Conservation (phyloP, 2,888 invertebrate genomes). For the Lasioglossum oenotherae region DNA sequence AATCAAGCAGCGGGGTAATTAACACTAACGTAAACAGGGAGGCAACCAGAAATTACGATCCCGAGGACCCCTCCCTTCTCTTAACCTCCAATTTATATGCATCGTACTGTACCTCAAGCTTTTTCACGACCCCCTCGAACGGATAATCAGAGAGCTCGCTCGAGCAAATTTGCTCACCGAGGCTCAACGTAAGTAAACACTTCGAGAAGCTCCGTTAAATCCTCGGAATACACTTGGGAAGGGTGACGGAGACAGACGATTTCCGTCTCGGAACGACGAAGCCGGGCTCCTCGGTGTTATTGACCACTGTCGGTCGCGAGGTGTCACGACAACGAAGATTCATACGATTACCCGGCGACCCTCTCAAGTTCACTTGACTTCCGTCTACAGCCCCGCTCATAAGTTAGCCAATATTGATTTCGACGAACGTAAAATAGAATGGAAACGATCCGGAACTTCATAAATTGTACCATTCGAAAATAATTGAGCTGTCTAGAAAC, state of each 20-base stretch:
- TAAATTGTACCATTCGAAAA: neutral
- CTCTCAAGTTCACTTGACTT: neutral
- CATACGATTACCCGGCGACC: constrained; percentile 29
- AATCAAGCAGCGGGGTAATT: constrained; percentile 37
- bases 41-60: constrained; percentile 38
- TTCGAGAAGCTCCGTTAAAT: constrained; percentile 67
- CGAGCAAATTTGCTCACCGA: constrained; percentile 67
- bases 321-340: constrained; percentile 46
- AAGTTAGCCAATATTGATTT: neutral
- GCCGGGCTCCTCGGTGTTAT: constrained; percentile 33
- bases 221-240: constrained; percentile 68
- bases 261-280: constrained; percentile 36
- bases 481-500: neutral
- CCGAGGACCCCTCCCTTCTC: constrained; percentile 20
- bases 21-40: constrained; percentile 30
- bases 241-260: constrained; percentile 56
- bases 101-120: constrained; percentile 54
- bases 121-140: constrained; percentile 62
- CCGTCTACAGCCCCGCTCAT: neutral
- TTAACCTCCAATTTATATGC: constrained; percentile 70
- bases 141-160: constrained; percentile 67
- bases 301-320: constrained; percentile 52
- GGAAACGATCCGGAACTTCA: neutral
- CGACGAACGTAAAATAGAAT: neutral
- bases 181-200: constrained; percentile 66